Evolutionary conservation across 2,113 vertebrate genomes (phyloP), one percentile per base, ranked within the genome.

Genomic region (Rhabdornis inornatus): DNA sequence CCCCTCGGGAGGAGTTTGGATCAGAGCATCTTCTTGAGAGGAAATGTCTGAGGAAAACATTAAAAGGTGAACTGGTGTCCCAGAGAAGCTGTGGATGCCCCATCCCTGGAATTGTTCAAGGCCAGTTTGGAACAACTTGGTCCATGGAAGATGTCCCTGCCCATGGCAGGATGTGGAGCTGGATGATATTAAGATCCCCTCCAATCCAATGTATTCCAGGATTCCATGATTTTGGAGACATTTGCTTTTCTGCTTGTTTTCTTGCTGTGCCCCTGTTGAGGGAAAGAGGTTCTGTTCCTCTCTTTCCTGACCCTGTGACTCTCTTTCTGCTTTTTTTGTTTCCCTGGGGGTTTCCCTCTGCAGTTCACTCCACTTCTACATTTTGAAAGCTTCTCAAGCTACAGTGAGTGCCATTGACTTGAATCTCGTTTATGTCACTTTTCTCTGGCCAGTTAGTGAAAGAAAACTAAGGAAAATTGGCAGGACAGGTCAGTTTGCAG

Each of bases 391-490:
- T 93, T 66, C 55, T 69, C 76, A 64, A 64, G 60, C 64, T 92
- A 80, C 80, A 81, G 59, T 0, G 0, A 10, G 5, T 82, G 64
- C 83, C 40, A n/a, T 17, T 84, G 95, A 94, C 81, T 72, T n/a
- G 80, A 82, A 81, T 94, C 89, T 90, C 22, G 3, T 82, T 92
- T 71, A 4, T 94, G 52, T 75, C 37, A 8, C 44, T 94, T 89
- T 40, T 87, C 47, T 60, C 80, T 93, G 89, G 22, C 44, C 69
- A 52, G 13, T 81, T 78, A 70, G 3, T 44, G 50, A 31, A n/a
- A 70, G 60, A 40, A 80, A 57, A 72, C 6, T 10, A 35, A 23
- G 11, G 28, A 18, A 21, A 92, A 81, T 55, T 40, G 57, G 21
- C 44, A 68, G 57, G 52, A 75, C 56, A 53, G 83, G 30, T 55